A percentile compares a stretch with the other conserved stretches of the same genome.
Conservation (phyloP, 2,113 vertebrate genomes). For the Ageneiosus marmoratus region DNA sequence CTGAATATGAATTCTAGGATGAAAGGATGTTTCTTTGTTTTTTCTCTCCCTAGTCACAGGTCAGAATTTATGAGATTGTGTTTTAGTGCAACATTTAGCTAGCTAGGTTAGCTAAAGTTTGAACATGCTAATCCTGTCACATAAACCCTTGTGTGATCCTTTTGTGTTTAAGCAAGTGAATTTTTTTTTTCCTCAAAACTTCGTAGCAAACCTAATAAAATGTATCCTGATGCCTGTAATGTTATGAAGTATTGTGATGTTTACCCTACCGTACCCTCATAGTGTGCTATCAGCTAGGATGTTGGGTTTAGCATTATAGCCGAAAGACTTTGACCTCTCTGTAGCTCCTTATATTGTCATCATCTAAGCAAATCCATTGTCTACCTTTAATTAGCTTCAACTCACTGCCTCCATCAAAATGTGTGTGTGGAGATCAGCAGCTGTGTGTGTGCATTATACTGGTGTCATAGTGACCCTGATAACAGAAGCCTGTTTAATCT, state of each 20-base stretch:
- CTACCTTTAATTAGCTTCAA: conserved; percentile 11
- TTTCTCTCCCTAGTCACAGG: background rate
- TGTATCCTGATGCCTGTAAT: background rate
- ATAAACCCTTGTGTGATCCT: background rate
- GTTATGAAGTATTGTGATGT: background rate
- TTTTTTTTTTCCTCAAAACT: background rate
- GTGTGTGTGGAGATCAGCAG: background rate
- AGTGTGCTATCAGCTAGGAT: background rate
- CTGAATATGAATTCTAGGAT: background rate
- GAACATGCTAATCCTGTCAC: background rate
- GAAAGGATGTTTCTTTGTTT: background rate
- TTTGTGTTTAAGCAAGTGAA: background rate
- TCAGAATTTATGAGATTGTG: background rate
- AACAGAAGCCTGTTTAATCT: conserved; percentile 34
- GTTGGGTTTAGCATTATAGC: background rate
- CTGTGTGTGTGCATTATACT: conserved; percentile 19
- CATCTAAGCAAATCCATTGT: conserved; percentile 7
- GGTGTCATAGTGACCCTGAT: conserved; percentile 29
- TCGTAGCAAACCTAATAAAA: background rate
- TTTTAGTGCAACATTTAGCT: background rate
- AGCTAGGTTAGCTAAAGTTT: background rate
- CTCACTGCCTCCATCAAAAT: background rate
- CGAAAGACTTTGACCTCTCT: conserved; percentile 11
- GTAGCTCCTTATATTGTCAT: background rate
- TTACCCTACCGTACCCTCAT: background rate